Evolutionary conservation across 2,797 vertebrate species (phyloP).

Genomic region (Limosa lapponica): DNA sequence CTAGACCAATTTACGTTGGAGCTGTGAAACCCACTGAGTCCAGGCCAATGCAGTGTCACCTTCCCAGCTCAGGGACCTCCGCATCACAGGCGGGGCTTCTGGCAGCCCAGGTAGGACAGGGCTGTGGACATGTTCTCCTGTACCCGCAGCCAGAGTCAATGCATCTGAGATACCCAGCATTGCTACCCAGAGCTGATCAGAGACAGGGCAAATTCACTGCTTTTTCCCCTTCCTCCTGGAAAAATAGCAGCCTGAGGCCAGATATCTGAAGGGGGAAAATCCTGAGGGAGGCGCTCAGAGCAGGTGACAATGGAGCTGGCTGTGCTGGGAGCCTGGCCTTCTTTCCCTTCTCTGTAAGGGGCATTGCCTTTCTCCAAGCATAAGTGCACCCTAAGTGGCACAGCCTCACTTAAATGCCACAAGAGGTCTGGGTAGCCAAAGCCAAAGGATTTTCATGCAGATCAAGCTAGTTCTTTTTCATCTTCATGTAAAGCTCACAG

Average conservation of each 20-base stretch:
- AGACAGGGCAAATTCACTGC: background rate
- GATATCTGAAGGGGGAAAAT: background rate
- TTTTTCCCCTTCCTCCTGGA: background rate
- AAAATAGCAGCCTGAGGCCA: background rate
- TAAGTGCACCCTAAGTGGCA: background rate
- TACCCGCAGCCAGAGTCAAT: background rate
- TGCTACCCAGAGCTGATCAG: background rate
- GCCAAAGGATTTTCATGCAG: background rate
- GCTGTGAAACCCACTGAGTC: background rate
- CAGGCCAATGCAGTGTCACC: background rate
- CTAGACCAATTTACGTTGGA: background rate
- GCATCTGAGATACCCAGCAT: background rate
- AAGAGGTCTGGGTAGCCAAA: background rate
- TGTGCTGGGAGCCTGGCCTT: background rate
- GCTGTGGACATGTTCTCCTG: accelerated
- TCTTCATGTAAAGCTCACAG: background rate
- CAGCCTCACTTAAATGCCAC: background rate
- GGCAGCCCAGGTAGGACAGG: accelerated
- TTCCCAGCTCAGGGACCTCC: background rate
- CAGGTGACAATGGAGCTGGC: background rate
- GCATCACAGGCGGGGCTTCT: background rate
- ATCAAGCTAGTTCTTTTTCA: background rate
- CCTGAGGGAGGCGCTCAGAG: background rate
- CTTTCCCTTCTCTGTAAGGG: background rate
- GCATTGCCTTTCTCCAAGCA: background rate